Conservation (phyloP, 2,113 vertebrate species). For the Aramus guarauna region DNA sequence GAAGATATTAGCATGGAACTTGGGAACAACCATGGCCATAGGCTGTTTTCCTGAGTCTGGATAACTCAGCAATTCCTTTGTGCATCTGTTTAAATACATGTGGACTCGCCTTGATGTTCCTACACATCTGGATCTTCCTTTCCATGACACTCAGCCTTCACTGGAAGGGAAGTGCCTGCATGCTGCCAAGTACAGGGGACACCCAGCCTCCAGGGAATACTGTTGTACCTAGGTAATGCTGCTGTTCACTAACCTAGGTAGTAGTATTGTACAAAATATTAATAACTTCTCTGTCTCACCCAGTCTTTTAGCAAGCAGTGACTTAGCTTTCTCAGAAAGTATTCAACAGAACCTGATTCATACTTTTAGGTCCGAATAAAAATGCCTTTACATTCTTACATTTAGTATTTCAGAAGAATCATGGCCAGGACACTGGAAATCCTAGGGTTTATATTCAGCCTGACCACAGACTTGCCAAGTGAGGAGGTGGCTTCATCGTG, state of each 20-base stretch:
- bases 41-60: background rate
- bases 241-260: background rate
- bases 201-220: background rate
- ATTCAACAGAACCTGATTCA: background rate
- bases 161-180: background rate
- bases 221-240: background rate
- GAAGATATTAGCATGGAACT: background rate
- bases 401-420: background rate
- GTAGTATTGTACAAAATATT: background rate
- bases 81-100: background rate
- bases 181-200: background rate
- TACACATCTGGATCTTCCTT: background rate
- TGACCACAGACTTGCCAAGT: background rate
- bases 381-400: background rate
- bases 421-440: background rate
- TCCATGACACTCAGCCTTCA: accelerated
- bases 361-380: background rate
- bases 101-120: accelerated
- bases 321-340: background rate
- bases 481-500: background rate
- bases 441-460: background rate
- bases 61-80: background rate
- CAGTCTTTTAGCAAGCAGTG: background rate
- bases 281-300: background rate
- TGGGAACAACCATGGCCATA: background rate